Percentiles rank a stretch among this genome's conserved stretches.
phyloP scores from a whole-genome alignment of 2,888 invertebrate genomes.

The Dorcus parallelipipedus region DNA sequence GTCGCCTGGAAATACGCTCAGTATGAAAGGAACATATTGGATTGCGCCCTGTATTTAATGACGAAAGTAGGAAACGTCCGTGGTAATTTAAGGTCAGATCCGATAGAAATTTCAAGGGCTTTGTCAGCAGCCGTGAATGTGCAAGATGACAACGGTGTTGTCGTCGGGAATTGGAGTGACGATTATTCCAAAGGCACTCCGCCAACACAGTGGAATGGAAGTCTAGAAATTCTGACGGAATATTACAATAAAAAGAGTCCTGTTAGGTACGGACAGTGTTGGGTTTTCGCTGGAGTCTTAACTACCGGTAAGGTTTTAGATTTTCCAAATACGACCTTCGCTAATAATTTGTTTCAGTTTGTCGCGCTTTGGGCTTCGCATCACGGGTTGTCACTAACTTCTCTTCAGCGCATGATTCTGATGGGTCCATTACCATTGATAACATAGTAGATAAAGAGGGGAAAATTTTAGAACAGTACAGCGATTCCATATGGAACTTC shows the following conservation, averaged over 20 bases:
- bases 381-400: conserved; percentile 78
- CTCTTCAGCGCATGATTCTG: conserved; percentile 84
- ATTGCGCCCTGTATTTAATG: conserved; percentile 62
- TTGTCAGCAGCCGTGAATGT: conserved; percentile 80
- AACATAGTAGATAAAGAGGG: conserved; percentile 65
- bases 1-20: conserved; percentile 75
- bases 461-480: conserved; percentile 8
- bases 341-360: conserved; percentile 51
- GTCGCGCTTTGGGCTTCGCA: conserved; percentile 79
- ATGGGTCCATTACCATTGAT: conserved; percentile 80
- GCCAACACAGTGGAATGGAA: conserved; percentile 83
- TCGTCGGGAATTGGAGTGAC: conserved; percentile 79
- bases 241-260: conserved; percentile 74
- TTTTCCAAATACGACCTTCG: background rate
- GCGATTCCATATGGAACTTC: conserved; percentile 56
- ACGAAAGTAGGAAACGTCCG: conserved; percentile 59
- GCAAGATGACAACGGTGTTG: conserved; percentile 76
- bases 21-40: conserved; percentile 64
- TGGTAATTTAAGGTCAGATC: conserved; percentile 67
- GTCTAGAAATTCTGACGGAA: conserved; percentile 72
- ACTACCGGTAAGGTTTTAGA: conserved; percentile 43
- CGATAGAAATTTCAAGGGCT: conserved; percentile 68
- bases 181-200: conserved; percentile 76
- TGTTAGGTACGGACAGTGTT: conserved; percentile 86
- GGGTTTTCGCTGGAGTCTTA: conserved; percentile 84